These are phyloP conservation scores for Macropus fuliginosus DNA, from an alignment of 2,797 vertebrate genomes.

Conservation along the genomic window DNA sequence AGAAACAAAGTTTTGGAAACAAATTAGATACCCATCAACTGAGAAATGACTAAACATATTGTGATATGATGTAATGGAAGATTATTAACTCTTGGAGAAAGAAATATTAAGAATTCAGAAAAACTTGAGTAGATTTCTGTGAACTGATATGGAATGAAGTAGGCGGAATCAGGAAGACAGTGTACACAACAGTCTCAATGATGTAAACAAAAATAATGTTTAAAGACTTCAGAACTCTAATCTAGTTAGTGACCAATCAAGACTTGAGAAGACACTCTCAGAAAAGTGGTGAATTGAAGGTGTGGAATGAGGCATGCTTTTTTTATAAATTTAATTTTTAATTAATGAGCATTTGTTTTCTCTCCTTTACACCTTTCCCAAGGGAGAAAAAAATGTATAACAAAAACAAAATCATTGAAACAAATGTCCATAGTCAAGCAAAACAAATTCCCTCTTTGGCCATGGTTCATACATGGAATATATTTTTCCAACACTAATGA, in stretches of 20 bases:
- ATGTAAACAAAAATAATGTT: not conserved
- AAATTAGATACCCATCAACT: not conserved
- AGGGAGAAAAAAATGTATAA: not conserved
- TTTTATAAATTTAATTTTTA: not conserved
- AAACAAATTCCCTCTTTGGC: not conserved
- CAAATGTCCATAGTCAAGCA: not conserved
- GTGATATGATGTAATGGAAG: not conserved
- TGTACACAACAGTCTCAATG: not conserved
- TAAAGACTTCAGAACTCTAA: conserved; percentile 21
- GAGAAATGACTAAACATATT: not conserved
- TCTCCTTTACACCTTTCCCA: not conserved
- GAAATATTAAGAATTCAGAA: not conserved
- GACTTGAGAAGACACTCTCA: not conserved
- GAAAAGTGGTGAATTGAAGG: not conserved
- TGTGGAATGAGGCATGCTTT: not conserved
- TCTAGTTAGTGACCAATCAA: not conserved
- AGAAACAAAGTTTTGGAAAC: not conserved
- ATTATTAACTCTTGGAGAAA: not conserved
- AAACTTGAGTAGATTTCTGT: not conserved
- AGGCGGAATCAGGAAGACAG: not conserved
- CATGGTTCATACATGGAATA: not conserved
- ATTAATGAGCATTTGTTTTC: not conserved
- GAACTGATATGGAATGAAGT: not conserved
- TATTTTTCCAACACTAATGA: not conserved
- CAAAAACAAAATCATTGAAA: not conserved